Evolutionary conservation across 2,113 vertebrate genomes (phyloP).

Genomic region (Lucifuga dentata): DNA sequence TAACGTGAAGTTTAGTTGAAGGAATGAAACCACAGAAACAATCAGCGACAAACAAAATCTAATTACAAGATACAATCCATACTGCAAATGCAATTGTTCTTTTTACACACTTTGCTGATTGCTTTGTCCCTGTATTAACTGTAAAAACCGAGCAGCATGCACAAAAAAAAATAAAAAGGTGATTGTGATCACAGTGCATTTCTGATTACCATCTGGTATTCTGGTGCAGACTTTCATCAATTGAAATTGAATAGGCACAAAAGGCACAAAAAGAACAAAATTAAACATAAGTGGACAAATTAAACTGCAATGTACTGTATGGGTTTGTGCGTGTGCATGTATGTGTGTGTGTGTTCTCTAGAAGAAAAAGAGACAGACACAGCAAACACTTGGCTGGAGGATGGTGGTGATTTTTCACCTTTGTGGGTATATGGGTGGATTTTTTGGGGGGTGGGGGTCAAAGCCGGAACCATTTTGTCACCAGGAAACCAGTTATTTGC

Average conservation of each 20-base stretch:
- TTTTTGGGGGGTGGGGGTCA: background rate
- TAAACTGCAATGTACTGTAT: constrained; percentile 1
- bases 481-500: constrained; percentile 4
- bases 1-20: constrained; percentile 10
- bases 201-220: constrained; percentile 28
- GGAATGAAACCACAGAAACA: constrained; percentile 11
- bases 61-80: background rate
- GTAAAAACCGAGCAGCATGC: constrained; percentile 20
- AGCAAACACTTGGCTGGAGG: constrained; percentile 9
- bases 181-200: constrained; percentile 21
- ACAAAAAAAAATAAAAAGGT: constrained; percentile 4
- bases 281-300: constrained; percentile 16
- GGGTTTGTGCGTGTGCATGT: background rate
- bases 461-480: constrained; percentile 24
- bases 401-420: constrained; percentile 53
- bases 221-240: background rate
- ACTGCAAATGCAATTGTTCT: background rate
- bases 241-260: constrained; percentile 31
- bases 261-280: background rate
- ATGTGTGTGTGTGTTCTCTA: background rate
- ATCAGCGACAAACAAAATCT: constrained; percentile 1
- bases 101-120: background rate
- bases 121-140: too few species aligned
- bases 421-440: constrained; percentile 33
- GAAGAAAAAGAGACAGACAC: too few species aligned